Base-by-base conservation (phyloP, 2,888 invertebrate species). In the Tetrapedia diversipes region DNA sequence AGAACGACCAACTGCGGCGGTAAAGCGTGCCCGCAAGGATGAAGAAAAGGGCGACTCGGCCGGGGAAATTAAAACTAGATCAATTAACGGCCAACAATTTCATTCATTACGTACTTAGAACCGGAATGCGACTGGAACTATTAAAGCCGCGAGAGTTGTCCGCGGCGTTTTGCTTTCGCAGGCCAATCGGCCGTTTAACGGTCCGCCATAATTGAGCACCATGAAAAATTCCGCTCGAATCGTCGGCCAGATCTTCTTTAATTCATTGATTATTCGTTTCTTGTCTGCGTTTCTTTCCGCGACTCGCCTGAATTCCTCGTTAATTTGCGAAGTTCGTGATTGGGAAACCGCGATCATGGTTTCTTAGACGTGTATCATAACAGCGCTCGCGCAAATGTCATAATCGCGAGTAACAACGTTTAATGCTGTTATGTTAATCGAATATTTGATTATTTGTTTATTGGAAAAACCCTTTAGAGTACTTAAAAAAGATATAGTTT, bases 61-160 rank as follows among this genome's bases (percentile, higher is more conserved):
- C n/a, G 49, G 39, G 63, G 61, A 68, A 70, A 69, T 78, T 54
- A 59, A 76, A 76, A 76, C 59, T 71, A 56, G 78, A 76, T 76
- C 78, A 71, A 76, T 78, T 68, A 71, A 67, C 63, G 49, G 19
- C 43, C 45, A 47, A 63, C 71, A 64, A 70, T 76, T 78, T 64
- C 71, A 76, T 78, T 78, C 78, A 78, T 78, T 78, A 78, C 41
- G 49, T 49, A 57, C 49, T 70, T 60, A 67, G 67, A 61, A 37
- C 49, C 43, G 76, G 76, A 76, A 78, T 76, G 76, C 67, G 47
- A 59, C 54, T 67, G 76, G 71, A 64, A 27, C 76, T 76, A 78
- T 78, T 78, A 76, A 59, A 76, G 22, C 32, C 6, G 51, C 22
- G 24, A 57, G 54, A 65, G 34, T 45, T 59, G 37, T 39, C 37